Percentiles rank a stretch among this genome's conserved stretches.
These are phyloP conservation scores for Eilema caniola DNA, from an alignment of 2,888 invertebrate species.

Conservation along the genomic window DNA sequence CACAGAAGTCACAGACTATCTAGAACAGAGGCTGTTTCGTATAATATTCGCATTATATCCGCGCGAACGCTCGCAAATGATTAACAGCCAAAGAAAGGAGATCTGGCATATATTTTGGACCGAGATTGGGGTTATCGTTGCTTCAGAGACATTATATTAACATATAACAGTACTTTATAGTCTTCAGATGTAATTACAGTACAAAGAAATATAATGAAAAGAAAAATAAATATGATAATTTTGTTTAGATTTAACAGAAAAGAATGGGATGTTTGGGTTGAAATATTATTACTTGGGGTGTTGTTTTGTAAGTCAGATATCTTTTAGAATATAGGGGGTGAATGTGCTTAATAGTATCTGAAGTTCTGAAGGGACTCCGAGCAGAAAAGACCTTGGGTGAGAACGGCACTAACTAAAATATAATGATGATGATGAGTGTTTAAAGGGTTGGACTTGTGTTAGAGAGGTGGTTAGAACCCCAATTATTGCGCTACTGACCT, in stretches of 20 bases:
- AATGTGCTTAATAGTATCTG: too few species aligned
- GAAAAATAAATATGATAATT: not conserved
- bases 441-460: too few species aligned
- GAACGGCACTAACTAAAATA: too few species aligned
- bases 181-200: conserved; percentile 28
- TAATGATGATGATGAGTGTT: too few species aligned
- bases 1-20: conserved; percentile 16
- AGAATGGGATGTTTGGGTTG: not conserved
- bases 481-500: too few species aligned
- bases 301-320: not conserved
- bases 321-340: not conserved
- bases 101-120: conserved; percentile 33
- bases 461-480: too few species aligned
- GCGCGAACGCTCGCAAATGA: conserved; percentile 38
- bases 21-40: conserved; percentile 31
- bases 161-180: conserved; percentile 38
- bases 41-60: conserved; percentile 47
- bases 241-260: not conserved
- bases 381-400: too few species aligned
- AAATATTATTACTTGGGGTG: not conserved
- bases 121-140: conserved; percentile 30
- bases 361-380: too few species aligned
- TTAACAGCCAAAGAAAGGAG: conserved; percentile 36
- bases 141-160: conserved; percentile 31
- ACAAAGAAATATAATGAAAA: conserved; percentile 1